Base-by-base conservation (phyloP, 2,797 vertebrate genomes). In the Bradypodion ventrale region DNA sequence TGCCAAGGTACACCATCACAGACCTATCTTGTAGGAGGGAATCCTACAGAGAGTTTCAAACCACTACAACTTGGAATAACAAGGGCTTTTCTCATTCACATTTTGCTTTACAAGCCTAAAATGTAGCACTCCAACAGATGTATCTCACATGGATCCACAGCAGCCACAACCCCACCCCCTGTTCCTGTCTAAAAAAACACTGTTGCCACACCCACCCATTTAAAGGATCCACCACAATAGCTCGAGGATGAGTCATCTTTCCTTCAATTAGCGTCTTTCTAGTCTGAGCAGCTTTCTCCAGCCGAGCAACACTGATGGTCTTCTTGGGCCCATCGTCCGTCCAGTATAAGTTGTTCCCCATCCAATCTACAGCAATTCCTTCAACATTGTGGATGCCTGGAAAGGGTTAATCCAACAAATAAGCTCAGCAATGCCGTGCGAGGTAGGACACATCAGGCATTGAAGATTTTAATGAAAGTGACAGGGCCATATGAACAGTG, bases 331-430 rank as follows among this genome's bases (percentile, higher is more conserved):
- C 98, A 0, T 99, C 98, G 7, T 99, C 98, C 0, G 98, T 99
- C 98, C 98, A 99, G 93, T 99, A 99, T 44, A 99, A 96, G 93
- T 99, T 99, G 93, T 98, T 97, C 66, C 97, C 98, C 97, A 99
- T 99, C 98, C 98, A 99, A 95, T 99, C 98, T 82, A 99, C 98
- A 0, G 98, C 98, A 0, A 99, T 97, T 10, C 98, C 98, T 90
- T 99, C 98, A 35, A 99, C 98, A 0, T 98, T 99, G 94, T 99
- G 98, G 92, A 99, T 98, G 76, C 98, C 98, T 99, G 62, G 2
- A 2, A 69, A 74, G 59, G n/a, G 29, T 21, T 10, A 59, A 73
- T 87, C 35, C 62, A 2, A 84, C 32, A 83, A 70, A 62, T 6
- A 12, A n/a, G 10, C 72, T 87, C 70, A 56, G 59, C 9, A 49